Conservation (phyloP, 2,113 vertebrate genomes). For the Amblyopsis rosae region DNA sequence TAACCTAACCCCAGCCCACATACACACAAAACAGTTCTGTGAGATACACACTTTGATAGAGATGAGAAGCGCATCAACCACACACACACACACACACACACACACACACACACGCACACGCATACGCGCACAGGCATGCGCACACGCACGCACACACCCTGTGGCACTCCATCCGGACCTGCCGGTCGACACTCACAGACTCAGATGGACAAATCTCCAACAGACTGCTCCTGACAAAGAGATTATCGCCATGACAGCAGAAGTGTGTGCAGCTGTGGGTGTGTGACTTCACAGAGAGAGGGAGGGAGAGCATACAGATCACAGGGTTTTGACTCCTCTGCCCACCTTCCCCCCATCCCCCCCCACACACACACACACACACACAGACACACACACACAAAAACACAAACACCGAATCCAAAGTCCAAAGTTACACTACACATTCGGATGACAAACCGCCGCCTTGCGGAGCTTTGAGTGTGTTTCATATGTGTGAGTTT, state of each 20-base stretch:
- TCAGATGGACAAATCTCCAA: conserved; percentile 86
- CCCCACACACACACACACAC: background rate
- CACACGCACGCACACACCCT: conserved; percentile 54
- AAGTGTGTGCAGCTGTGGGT: conserved; percentile 79
- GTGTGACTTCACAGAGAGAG: conserved; percentile 53
- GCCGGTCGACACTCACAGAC: conserved; percentile 80
- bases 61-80: conserved; percentile 51
- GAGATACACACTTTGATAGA: conserved; percentile 59
- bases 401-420: background rate
- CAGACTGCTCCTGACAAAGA: conserved; percentile 97
- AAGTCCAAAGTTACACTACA: too few species aligned
- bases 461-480: too few species aligned
- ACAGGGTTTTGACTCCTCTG: conserved; percentile 20
- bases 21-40: conserved; percentile 45
- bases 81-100: conserved; percentile 14
- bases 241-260: conserved; percentile 86
- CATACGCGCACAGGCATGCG: conserved; percentile 28
- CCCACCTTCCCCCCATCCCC: conserved; percentile 7
- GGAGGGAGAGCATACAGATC: conserved; percentile 18
- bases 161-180: conserved; percentile 70
- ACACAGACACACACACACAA: conserved; percentile 51
- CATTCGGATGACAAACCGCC: too few species aligned
- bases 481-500: too few species aligned
- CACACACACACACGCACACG: conserved; percentile 24
- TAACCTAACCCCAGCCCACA: conserved; percentile 29